A percentile compares a stretch with the other conserved stretches of the same genome.
These are phyloP conservation scores for Corydoras sp. DNA, from an alignment of 2,113 vertebrate species.

Conservation along the genomic window DNA sequence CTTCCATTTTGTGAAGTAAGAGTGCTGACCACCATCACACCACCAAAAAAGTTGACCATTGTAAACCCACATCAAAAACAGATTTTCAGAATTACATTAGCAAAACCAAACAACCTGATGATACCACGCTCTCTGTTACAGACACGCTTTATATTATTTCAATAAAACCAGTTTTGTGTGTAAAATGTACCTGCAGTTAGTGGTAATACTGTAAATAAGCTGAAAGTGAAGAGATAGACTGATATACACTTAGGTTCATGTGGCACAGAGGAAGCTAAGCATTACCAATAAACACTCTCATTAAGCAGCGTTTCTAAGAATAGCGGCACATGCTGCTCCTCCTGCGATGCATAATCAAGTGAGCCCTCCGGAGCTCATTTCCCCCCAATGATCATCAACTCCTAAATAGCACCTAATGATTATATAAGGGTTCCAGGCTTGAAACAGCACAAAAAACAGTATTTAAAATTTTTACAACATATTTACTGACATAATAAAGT, in stretches of 20 bases:
- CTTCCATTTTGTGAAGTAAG: no score
- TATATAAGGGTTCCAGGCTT: constrained; percentile 50
- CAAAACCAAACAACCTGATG: not conserved
- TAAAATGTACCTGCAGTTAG: not conserved
- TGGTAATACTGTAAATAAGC: not conserved
- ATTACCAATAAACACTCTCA: constrained; percentile 51
- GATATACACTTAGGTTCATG: constrained; percentile 16
- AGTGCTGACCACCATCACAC: no score
- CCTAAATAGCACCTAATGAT: constrained; percentile 56
- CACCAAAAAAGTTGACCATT: no score
- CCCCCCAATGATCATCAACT: constrained; percentile 53
- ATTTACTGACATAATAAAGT: no score
- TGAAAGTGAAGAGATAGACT: not conserved
- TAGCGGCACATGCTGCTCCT: constrained; percentile 50
- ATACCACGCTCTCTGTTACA: not conserved
- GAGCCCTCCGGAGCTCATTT: constrained; percentile 60
- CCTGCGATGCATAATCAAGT: constrained; percentile 65
- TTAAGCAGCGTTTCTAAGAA: constrained; percentile 61
- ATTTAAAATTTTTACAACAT: no score
- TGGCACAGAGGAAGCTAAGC: constrained; percentile 44
- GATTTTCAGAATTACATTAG: no score
- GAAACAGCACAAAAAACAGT: no score
- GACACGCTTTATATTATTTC: no score
- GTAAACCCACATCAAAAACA: no score
- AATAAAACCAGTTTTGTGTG: not conserved